phyloP scores from a whole-genome alignment of 2,888 invertebrate genomes.

The Anorthoa munda region DNA sequence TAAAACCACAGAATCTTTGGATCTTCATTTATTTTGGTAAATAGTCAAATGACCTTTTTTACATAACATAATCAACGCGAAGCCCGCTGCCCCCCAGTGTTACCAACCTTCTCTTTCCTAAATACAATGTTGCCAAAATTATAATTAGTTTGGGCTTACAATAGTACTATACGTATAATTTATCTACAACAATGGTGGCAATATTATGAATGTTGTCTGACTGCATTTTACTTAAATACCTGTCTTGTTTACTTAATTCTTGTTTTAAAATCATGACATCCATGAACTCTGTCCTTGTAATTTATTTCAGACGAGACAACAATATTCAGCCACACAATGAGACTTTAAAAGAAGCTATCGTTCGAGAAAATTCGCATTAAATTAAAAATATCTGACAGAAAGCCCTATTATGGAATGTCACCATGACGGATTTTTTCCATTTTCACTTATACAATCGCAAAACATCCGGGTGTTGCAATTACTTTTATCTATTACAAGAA shows the following conservation, averaged over 20 bases:
- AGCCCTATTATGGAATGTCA: neutral
- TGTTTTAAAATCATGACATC: constrained; percentile 6
- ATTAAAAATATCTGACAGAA: neutral
- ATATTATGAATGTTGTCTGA: neutral
- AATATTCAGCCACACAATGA: neutral
- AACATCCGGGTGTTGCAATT: neutral
- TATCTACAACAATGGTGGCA: too few species aligned
- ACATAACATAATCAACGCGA: too few species aligned
- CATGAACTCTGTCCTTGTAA: constrained; percentile 21
- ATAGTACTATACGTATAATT: too few species aligned
- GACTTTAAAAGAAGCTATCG: neutral
- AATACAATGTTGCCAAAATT: too few species aligned
- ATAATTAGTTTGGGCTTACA: too few species aligned
- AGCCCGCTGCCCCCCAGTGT: too few species aligned
- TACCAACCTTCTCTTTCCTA: too few species aligned
- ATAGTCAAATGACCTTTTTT: too few species aligned
- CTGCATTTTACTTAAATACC: neutral
- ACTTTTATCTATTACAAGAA: constrained; percentile 8
- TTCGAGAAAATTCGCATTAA: neutral
- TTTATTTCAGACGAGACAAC: constrained; percentile 14
- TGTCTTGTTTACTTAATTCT: neutral
- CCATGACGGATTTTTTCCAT: neutral
- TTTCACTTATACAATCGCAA: neutral
- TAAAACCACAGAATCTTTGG: too few species aligned
- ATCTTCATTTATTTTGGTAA: too few species aligned